phyloP scores from a whole-genome alignment of 2,888 invertebrate genomes.

The Gibbula magus region DNA sequence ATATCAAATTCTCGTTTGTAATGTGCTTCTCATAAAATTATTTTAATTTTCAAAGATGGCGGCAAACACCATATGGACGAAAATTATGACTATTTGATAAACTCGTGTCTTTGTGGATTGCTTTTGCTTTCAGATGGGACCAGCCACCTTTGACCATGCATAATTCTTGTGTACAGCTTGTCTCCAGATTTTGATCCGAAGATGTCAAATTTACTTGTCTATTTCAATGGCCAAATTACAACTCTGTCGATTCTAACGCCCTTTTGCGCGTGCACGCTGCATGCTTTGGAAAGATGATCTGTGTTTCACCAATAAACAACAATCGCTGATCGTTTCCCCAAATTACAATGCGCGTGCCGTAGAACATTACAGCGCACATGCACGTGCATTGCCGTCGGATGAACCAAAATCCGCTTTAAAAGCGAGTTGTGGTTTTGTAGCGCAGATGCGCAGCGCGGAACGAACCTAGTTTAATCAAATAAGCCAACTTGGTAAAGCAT shows the following conservation, averaged over 20 bases:
- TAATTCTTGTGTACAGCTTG: background rate
- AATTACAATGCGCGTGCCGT: slow-evolving; percentile 22
- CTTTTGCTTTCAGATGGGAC: background rate
- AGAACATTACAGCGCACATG: background rate
- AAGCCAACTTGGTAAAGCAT: background rate
- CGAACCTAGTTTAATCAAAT: slow-evolving; percentile 24
- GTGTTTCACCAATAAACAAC: slow-evolving; percentile 13
- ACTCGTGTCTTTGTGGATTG: no score
- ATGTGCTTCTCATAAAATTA: background rate
- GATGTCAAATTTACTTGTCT: background rate
- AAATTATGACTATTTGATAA: background rate
- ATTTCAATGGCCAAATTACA: slow-evolving; percentile 1
- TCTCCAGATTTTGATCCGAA: background rate
- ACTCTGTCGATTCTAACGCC: background rate
- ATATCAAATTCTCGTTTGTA: no score
- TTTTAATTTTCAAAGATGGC: background rate
- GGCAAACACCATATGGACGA: background rate
- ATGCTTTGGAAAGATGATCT: slow-evolving; percentile 1
- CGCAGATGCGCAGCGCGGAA: background rate
- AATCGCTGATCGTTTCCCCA: slow-evolving; percentile 1
- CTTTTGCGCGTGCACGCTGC: background rate
- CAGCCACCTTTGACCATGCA: background rate
- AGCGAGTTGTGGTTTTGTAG: slow-evolving; percentile 2
- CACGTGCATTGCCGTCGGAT: background rate
- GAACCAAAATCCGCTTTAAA: slow-evolving; percentile 7